Percentiles rank a stretch among this genome's conserved stretches.
These are phyloP conservation scores for Wasmannia auropunctata DNA, from an alignment of 1,140 invertebrate genomes.

Conservation along the genomic window DNA sequence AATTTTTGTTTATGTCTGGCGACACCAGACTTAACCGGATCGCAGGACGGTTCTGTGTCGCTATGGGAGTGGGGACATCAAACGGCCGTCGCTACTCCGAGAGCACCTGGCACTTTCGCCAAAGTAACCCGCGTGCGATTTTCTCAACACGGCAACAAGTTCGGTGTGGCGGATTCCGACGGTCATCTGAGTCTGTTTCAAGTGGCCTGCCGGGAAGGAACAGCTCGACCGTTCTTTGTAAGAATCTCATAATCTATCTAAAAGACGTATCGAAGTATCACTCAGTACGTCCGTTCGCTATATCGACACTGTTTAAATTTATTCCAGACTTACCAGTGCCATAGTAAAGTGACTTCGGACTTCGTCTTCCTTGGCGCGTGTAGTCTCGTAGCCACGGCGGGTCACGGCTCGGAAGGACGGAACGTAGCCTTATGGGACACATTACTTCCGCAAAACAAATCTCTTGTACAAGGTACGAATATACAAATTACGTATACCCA, in stretches of 20 bases:
- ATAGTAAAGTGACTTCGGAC: conserved; percentile 98
- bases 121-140: conserved; percentile 98
- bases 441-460: conserved; percentile 96
- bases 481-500: not conserved
- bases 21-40: conserved; percentile 95
- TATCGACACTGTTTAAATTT: conserved; percentile 40
- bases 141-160: conserved; percentile 99
- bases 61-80: conserved; percentile 99
- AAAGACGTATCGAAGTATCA: not conserved
- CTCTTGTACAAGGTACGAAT: conserved; percentile 92
- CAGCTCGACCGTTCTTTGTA: conserved; percentile 97
- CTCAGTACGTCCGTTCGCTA: not conserved
- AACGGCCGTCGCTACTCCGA: conserved; percentile 94
- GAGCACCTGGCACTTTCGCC: conserved; percentile 95
- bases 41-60: conserved; percentile 98
- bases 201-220: conserved; percentile 93
- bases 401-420: conserved; percentile 97
- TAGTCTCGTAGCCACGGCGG: conserved; percentile 98
- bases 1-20: conserved; percentile 37
- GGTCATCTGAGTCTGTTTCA: conserved; percentile 97
- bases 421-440: conserved; percentile 99
- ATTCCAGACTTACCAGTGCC: conserved; percentile 96
- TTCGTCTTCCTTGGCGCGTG: conserved; percentile 99
- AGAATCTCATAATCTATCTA: conserved; percentile 81
- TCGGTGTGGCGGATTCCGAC: conserved; percentile 97